phyloP scores from a whole-genome alignment of 2,797 vertebrate genomes.

The Sebastes alutus region DNA sequence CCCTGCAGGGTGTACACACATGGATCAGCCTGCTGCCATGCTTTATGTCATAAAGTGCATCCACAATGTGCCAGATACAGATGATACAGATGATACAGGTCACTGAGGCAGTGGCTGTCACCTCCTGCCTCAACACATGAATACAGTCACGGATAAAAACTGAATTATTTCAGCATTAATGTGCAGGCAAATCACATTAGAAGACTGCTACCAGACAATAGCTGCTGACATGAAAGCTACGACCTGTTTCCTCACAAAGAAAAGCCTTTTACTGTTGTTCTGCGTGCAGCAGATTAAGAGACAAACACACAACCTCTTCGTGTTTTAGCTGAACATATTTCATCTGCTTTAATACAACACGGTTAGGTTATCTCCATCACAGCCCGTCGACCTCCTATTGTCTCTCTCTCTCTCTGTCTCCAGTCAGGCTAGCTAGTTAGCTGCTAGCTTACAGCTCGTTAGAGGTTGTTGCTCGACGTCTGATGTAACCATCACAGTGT shows the following conservation, averaged over 20 bases:
- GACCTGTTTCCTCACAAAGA: neutral
- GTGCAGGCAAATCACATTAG: neutral
- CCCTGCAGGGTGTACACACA: slow-evolving; percentile 37
- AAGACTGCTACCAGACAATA: neutral
- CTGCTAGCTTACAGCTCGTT: slow-evolving; percentile 33
- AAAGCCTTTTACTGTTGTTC: neutral
- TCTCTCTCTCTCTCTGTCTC: slow-evolving; percentile 29
- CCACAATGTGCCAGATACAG: slow-evolving; percentile 16
- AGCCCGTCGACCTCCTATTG: slow-evolving; percentile 60
- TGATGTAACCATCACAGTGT: neutral
- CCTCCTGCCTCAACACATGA: neutral
- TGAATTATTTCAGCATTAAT: neutral
- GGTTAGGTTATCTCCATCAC: slow-evolving; percentile 29
- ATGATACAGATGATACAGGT: slow-evolving; percentile 55
- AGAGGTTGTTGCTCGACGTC: slow-evolving; percentile 6
- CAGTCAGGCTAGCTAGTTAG: slow-evolving; percentile 49
- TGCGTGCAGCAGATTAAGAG: neutral
- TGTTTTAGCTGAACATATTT: neutral
- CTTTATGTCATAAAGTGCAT: slow-evolving; percentile 4
- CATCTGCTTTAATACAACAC: neutral
- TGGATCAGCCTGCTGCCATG: slow-evolving; percentile 46
- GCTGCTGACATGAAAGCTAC: neutral
- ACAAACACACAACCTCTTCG: neutral
- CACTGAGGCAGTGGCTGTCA: slow-evolving; percentile 61
- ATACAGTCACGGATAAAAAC: neutral